These are phyloP conservation scores for Protaetia brevitarsis DNA, from an alignment of 1,140 invertebrate species.

Conservation along the genomic window DNA sequence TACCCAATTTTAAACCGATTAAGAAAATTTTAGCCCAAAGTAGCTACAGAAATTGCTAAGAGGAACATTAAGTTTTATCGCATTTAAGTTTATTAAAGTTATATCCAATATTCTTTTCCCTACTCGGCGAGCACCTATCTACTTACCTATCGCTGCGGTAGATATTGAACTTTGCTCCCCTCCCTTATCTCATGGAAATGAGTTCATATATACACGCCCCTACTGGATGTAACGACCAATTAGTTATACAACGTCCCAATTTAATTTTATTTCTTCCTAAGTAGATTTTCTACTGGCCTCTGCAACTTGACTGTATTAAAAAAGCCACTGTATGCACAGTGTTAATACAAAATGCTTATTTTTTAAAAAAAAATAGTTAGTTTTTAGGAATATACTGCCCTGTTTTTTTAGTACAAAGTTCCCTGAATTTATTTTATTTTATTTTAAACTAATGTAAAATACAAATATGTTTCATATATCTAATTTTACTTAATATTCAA, in stretches of 20 bases:
- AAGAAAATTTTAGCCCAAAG: conserved; percentile 39
- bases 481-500: no score
- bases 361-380: no score
- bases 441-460: no score
- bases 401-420: no score
- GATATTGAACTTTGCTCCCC: neutral
- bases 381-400: no score
- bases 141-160: neutral
- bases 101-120: conserved; percentile 33
- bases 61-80: conserved; percentile 34
- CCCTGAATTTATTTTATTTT: no score
- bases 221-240: neutral
- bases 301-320: no score
- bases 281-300: no score
- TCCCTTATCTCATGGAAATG: neutral
- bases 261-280: conserved; percentile 2
- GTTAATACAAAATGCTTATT: no score
- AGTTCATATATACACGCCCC: neutral
- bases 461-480: no score
- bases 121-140: neutral
- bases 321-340: no score
- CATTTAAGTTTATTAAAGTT: conserved; percentile 36
- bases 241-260: neutral
- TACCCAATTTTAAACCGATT: conserved; percentile 45
- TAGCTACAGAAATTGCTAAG: conserved; percentile 33